phyloP scores from a whole-genome alignment of 1,140 invertebrate species.

The Sitodiplosis mosellana region DNA sequence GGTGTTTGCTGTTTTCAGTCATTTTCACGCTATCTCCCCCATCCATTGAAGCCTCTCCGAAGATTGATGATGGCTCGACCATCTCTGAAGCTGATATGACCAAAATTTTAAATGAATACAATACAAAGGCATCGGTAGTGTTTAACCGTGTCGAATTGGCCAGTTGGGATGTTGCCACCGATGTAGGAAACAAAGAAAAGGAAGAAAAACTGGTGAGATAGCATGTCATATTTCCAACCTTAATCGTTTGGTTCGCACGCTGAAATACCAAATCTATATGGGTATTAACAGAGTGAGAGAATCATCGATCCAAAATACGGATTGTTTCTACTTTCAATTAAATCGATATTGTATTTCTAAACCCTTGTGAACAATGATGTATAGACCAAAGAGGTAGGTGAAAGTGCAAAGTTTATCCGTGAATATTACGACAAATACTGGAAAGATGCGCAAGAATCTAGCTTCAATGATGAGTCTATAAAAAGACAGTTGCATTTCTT shows the following conservation, averaged over 20 bases:
- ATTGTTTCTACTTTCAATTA: too few relatives aligned
- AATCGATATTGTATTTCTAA: too few relatives aligned
- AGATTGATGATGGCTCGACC: too few relatives aligned
- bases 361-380: too few relatives aligned
- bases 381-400: too few relatives aligned
- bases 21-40: too few relatives aligned
- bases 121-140: not conserved
- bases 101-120: not conserved
- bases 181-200: not conserved
- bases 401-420: not conserved
- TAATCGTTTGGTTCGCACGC: not conserved
- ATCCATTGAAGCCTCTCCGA: too few relatives aligned
- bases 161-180: not conserved
- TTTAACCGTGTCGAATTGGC: not conserved
- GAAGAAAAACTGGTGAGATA: not conserved
- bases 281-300: too few relatives aligned
- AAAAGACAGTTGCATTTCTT: not conserved
- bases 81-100: not conserved
- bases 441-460: not conserved
- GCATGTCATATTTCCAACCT: not conserved
- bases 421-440: not conserved
- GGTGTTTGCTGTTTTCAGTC: too few relatives aligned
- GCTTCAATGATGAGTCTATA: not conserved
- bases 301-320: too few relatives aligned
- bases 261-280: too few relatives aligned